Evolutionary conservation across 1,140 invertebrate genomes (phyloP), one percentile per base, ranked within the genome.

Genomic region (Propsilocerus akamusi): DNA sequence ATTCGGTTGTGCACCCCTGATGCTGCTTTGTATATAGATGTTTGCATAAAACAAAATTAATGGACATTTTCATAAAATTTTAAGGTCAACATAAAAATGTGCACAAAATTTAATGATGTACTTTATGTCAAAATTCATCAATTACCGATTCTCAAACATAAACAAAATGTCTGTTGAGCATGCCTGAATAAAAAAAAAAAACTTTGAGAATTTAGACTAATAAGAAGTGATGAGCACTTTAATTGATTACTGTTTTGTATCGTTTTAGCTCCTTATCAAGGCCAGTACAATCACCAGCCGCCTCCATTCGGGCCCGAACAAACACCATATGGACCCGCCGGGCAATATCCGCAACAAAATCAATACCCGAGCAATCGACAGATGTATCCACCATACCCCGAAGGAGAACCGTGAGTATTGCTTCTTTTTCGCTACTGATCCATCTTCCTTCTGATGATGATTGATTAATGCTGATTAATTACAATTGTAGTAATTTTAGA

Each of bases 331-430:
- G 65, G 63, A 25, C 67, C 68, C 46, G 65, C 70, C 41, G 66
- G 68, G 34, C 70, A 71, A 57, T 72, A 71, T 66, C 73, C 74
- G 58, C 67, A 74, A 73, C 73, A 57, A 68, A 72, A 69, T 75
- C 73, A 67, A 75, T 83, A 76, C 76, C 78, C 72, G 57, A 76
- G 74, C 49, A 76, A 75, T 64, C 71, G 78, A 69, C 75, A 76
- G 55, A 77, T 80, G 55, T 81, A 81, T 66, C 77, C 78, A 60
- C 75, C 81, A 54, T 87, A 86, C 59, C 77, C 77, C 52, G 73
- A 78, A 25, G 81, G 57, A 61, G 57, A 62, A 64, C 55, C 62
- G 65, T 65, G 61, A 63, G 62, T 66, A 3, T 46, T 25, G 11
- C 26, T 25, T 28, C 4, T 25, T 32, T 11, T 51, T 25, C 12